These are phyloP conservation scores for Ploceus nigricollis DNA, from an alignment of 2,113 vertebrate genomes.

Conservation along the genomic window DNA sequence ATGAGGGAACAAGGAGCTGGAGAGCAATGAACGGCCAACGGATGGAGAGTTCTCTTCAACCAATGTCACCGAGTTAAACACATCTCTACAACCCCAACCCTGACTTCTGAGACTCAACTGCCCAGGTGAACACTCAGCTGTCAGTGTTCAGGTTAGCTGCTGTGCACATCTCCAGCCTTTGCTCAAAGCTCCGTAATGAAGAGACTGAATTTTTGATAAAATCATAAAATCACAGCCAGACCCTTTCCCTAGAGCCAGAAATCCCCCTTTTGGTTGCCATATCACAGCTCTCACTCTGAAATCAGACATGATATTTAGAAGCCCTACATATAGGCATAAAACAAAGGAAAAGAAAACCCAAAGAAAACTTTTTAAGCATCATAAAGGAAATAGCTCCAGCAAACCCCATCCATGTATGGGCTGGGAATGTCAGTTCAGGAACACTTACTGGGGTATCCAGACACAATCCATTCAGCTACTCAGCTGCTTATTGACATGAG, in stretches of 20 bases:
- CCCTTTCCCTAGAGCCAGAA: not conserved
- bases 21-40: fast-evolving
- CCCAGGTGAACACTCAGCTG: not conserved
- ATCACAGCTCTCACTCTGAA: not conserved
- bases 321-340: not conserved
- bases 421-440: not conserved
- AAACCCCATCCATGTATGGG: fast-evolving
- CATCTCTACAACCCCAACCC: not conserved
- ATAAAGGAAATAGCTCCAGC: not conserved
- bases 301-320: not conserved
- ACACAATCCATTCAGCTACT: not conserved
- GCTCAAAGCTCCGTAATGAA: not conserved
- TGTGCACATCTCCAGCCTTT: not conserved
- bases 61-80: fast-evolving
- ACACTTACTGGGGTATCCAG: not conserved
- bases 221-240: not conserved
- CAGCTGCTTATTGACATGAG: not conserved
- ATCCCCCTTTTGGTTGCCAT: not conserved
- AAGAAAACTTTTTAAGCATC: not conserved
- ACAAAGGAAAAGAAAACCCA: not conserved
- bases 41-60: not conserved
- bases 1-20: not conserved
- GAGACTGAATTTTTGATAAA: not conserved
- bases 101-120: not conserved
- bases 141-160: not conserved